These are phyloP conservation scores for Sturmia bella DNA, from an alignment of 2,888 invertebrate species.

Conservation along the genomic window DNA sequence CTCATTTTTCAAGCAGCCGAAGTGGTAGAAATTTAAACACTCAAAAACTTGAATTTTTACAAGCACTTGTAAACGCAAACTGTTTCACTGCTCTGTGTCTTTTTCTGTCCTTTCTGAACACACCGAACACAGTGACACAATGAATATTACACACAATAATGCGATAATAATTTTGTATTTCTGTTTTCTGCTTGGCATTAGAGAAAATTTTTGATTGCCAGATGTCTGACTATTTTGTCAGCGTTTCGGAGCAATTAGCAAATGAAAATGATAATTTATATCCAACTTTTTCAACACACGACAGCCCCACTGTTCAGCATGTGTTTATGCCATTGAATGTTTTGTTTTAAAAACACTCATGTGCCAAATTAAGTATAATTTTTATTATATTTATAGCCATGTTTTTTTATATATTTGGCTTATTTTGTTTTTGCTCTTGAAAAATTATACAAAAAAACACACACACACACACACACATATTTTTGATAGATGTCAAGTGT, in stretches of 20 bases:
- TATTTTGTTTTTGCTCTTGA: background rate
- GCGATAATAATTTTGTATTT: too few species aligned
- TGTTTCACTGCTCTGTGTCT: too few species aligned
- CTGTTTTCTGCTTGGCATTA: too few species aligned
- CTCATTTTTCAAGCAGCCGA: background rate
- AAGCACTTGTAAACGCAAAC: conserved; percentile 3
- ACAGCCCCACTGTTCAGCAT: background rate
- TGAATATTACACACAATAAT: too few species aligned
- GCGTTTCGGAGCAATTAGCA: too few species aligned
- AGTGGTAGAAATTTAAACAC: background rate
- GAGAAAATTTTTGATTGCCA: too few species aligned
- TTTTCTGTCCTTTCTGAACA: too few species aligned
- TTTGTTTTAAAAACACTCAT: conserved; percentile 59
- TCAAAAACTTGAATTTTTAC: conserved; percentile 9
- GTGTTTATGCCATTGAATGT: background rate
- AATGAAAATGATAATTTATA: too few species aligned
- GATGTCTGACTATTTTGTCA: too few species aligned
- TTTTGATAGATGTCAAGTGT: conserved; percentile 59
- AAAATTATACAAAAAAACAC: conserved; percentile 21
- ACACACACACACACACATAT: too few species aligned
- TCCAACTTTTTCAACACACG: too few species aligned
- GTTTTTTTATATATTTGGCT: conserved; percentile 1
- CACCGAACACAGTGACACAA: too few species aligned
- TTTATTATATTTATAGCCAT: conserved; percentile 43
- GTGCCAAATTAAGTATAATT: conserved; percentile 71